Conservation (phyloP, 2,113 vertebrate species). For the Carassius auratus region DNA sequence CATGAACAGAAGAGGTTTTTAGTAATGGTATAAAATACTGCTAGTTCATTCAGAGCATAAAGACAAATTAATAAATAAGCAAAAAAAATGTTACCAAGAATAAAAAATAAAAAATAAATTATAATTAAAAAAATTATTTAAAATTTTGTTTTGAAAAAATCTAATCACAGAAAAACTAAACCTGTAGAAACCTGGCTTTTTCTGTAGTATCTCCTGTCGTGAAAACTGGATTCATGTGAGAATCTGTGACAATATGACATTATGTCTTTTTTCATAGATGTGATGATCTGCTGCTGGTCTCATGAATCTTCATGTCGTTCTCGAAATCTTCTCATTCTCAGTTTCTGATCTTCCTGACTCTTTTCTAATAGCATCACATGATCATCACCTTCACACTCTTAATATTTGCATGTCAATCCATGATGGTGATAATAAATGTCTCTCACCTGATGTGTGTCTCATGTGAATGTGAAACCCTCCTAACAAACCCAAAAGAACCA, state of each 20-base stretch:
- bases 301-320: not conserved
- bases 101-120: too few species aligned
- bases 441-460: not conserved
- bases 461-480: conserved; percentile 35
- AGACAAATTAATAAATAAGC: not conserved
- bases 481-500: conserved; percentile 5
- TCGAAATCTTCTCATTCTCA: not conserved
- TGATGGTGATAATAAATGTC: not conserved
- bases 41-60: not conserved
- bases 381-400: not conserved
- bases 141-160: not conserved
- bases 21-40: too few species aligned
- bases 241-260: not conserved
- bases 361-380: not conserved
- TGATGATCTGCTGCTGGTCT: not conserved
- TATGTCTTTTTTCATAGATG: not conserved
- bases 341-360: not conserved
- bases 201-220: not conserved
- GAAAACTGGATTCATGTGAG: not conserved
- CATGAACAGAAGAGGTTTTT: too few species aligned
- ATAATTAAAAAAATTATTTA: too few species aligned
- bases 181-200: not conserved
- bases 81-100: not conserved
- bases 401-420: not conserved
- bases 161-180: not conserved